A percentile compares a stretch with the other conserved stretches of the same genome.
Evolutionary conservation across 2,113 vertebrate species (phyloP).

Genomic region (Anthoscopus minutus): DNA sequence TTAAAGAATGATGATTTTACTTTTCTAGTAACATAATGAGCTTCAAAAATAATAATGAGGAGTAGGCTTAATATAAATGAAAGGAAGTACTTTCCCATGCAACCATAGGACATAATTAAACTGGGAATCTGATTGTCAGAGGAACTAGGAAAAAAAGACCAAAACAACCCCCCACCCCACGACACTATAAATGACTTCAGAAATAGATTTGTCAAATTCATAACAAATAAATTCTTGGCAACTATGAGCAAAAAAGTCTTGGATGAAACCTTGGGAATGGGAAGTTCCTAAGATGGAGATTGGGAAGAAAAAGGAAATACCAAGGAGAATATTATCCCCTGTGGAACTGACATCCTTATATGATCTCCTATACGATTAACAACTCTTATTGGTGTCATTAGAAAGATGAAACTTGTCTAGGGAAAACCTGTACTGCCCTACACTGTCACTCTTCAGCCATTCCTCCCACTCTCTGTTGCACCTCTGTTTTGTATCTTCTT

Average conservation of each 20-base stretch:
- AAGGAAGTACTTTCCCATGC: neutral
- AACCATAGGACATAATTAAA: neutral
- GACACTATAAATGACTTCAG: neutral
- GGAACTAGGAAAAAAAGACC: neutral
- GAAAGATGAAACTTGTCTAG: neutral
- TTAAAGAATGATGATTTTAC: neutral
- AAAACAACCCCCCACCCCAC: too few relatives aligned
- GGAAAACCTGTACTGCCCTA: neutral
- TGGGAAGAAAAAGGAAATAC: neutral
- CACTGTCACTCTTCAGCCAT: neutral
- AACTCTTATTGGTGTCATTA: neutral
- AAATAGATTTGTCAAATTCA: neutral
- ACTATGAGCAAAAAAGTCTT: neutral
- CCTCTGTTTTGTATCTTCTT: neutral
- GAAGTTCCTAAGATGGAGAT: neutral
- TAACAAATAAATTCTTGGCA: neutral
- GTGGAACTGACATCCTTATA: accelerated
- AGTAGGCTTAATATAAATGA: neutral
- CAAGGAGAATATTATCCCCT: neutral
- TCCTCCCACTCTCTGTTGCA: neutral
- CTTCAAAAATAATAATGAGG: neutral
- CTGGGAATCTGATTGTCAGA: neutral
- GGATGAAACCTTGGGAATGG: neutral
- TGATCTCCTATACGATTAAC: neutral
- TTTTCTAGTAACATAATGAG: neutral